Evolutionary conservation across 30 jellyfish, hydroid and myxozoan genomes (phyloP).

Genomic region (Cassiopea xamachana): DNA sequence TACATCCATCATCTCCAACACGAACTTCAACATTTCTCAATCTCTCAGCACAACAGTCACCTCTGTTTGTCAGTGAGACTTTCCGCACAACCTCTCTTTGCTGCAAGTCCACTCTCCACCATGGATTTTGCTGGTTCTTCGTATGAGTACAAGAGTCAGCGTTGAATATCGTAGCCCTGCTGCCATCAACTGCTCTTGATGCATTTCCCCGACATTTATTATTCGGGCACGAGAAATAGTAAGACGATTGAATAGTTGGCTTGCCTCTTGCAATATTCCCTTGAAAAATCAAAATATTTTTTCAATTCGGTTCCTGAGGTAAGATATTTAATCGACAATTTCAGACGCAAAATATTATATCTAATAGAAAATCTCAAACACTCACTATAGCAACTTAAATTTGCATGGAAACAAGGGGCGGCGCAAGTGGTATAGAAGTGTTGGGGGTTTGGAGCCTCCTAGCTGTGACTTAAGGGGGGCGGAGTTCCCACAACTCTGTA

Average conservation of each 20-base stretch:
- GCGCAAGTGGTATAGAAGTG: too few relatives aligned
- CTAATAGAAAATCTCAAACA: too few relatives aligned
- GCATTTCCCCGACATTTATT: not conserved
- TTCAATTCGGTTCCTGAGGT: not conserved
- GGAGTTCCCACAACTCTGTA: too few relatives aligned
- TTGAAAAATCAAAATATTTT: not conserved
- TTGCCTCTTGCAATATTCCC: conserved; percentile 15
- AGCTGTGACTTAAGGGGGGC: too few relatives aligned
- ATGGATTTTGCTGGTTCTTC: conserved; percentile 6
- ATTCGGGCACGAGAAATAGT: not conserved
- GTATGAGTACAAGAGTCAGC: conserved; percentile 13
- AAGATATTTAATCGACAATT: too few relatives aligned
- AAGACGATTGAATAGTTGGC: not conserved
- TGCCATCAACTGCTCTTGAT: conserved; percentile 13
- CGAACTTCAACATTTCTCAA: conserved; percentile 25
- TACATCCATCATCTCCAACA: conserved; percentile 16
- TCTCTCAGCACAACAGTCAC: conserved; percentile 32
- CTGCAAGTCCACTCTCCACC: conserved; percentile 39
- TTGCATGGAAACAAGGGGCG: too few relatives aligned
- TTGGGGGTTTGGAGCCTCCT: too few relatives aligned
- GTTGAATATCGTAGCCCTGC: not conserved
- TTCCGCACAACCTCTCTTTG: conserved; percentile 3
- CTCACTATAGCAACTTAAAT: too few relatives aligned
- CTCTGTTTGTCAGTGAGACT: conserved; percentile 36
- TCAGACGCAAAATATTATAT: too few relatives aligned